These are phyloP conservation scores for Muntiacus reevesi DNA, from an alignment of 2,113 vertebrate species.

Conservation along the genomic window DNA sequence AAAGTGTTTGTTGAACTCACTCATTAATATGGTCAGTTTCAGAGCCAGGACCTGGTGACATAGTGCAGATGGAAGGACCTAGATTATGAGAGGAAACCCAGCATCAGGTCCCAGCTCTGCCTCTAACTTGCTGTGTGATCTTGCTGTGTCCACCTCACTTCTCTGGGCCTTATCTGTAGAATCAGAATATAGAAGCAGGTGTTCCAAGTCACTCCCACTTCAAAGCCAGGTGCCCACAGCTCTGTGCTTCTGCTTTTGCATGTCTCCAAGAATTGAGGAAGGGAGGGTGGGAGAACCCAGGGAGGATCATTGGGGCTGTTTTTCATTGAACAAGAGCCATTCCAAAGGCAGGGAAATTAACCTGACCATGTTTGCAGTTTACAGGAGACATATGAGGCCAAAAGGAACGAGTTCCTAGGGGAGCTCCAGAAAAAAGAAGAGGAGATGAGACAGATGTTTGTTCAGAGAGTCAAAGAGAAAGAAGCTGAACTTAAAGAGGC, in stretches of 20 bases:
- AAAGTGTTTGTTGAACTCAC: neutral
- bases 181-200: neutral
- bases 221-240: neutral
- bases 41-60: neutral
- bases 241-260: neutral
- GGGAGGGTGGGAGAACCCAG: neutral
- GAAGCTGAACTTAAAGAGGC: conserved; percentile 98
- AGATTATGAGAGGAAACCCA: neutral
- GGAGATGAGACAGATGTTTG: conserved; percentile 99
- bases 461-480: conserved; percentile 98
- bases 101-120: neutral
- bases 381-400: conserved; percentile 98
- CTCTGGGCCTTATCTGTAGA: neutral
- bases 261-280: neutral
- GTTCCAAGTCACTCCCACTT: neutral
- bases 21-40: neutral
- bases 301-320: neutral
- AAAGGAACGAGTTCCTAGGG: conserved; percentile 98
- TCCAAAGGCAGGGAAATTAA: conserved; percentile 19
- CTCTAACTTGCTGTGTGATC: neutral
- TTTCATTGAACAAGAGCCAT: neutral
- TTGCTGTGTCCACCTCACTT: neutral
- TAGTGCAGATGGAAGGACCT: neutral
- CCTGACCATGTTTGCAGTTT: conserved; percentile 81
- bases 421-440: conserved; percentile 99